Evolutionary conservation across 2,888 invertebrate genomes (phyloP).

Genomic region (Metallyticus violacea): DNA sequence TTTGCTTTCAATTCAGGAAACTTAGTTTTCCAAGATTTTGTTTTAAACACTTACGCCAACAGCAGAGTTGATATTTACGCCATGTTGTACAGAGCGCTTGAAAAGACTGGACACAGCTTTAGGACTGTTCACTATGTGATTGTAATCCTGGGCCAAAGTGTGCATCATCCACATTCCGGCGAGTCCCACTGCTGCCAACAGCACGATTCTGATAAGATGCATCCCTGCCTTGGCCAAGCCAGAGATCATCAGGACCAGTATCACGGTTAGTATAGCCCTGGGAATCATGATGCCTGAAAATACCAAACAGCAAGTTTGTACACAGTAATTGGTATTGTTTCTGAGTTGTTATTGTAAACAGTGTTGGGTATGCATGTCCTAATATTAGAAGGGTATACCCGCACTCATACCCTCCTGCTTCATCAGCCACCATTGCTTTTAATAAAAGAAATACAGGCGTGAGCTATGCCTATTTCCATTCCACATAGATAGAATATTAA

Average conservation of each 20-base stretch:
- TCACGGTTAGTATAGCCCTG: neutral
- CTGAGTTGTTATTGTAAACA: too few relatives aligned
- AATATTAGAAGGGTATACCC: too few relatives aligned
- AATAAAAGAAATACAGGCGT: too few relatives aligned
- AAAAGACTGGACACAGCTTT: constrained; percentile 19
- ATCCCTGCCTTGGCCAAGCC: constrained; percentile 44
- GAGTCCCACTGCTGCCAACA: constrained; percentile 48
- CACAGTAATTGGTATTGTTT: too few relatives aligned
- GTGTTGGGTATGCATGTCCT: too few relatives aligned
- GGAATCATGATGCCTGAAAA: neutral
- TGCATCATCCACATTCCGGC: constrained; percentile 51
- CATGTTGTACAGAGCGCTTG: neutral
- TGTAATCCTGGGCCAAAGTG: constrained; percentile 48
- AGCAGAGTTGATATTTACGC: neutral
- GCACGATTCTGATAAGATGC: constrained; percentile 45
- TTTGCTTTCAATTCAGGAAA: too few relatives aligned
- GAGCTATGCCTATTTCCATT: too few relatives aligned
- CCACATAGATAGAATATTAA: too few relatives aligned
- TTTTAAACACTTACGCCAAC: too few relatives aligned
- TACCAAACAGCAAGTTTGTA: neutral
- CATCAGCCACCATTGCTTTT: too few relatives aligned
- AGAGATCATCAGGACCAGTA: constrained; percentile 29
- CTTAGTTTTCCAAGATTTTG: too few relatives aligned
- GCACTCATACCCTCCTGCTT: too few relatives aligned
- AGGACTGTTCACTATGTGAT: constrained; percentile 40